phyloP scores from a whole-genome alignment of 2,888 invertebrate genomes.

The Ditula angustiorana region DNA sequence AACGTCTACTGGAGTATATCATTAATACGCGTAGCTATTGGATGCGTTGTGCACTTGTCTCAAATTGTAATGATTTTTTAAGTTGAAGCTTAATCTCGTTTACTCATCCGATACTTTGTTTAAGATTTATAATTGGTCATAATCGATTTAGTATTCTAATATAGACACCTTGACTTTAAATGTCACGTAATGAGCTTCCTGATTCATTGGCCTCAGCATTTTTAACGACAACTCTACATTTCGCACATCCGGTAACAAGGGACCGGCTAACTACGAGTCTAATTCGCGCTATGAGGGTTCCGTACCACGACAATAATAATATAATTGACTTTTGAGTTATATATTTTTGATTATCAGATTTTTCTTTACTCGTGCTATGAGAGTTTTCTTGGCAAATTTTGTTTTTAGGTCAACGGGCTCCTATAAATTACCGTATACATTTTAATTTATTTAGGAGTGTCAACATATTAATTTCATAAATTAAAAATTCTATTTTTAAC shows the following conservation, averaged over 20 bases:
- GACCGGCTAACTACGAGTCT: neutral
- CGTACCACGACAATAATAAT: too few species aligned
- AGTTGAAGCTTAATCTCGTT: neutral
- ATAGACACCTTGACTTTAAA: slow-evolving; percentile 14
- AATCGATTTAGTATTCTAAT: neutral
- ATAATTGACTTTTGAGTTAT: too few species aligned
- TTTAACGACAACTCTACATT: neutral
- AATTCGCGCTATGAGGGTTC: too few species aligned
- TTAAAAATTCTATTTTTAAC: too few species aligned
- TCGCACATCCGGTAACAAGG: neutral
- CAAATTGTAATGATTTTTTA: neutral
- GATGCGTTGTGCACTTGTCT: neutral
- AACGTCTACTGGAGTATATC: slow-evolving; percentile 23
- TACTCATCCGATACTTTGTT: neutral
- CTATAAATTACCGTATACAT: too few species aligned
- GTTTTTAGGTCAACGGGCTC: too few species aligned
- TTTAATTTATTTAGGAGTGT: too few species aligned
- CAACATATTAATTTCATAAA: too few species aligned
- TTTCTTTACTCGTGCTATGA: too few species aligned
- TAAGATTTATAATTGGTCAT: neutral
- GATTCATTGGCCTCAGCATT: slow-evolving; percentile 13
- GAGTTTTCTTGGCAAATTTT: too few species aligned
- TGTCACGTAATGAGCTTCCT: slow-evolving; percentile 13
- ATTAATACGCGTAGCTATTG: neutral
- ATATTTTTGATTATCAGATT: too few species aligned